Percentiles rank a stretch among this genome's conserved stretches.
phyloP scores from a whole-genome alignment of 2,888 invertebrate species.

The Zygogramma bicolorata region DNA sequence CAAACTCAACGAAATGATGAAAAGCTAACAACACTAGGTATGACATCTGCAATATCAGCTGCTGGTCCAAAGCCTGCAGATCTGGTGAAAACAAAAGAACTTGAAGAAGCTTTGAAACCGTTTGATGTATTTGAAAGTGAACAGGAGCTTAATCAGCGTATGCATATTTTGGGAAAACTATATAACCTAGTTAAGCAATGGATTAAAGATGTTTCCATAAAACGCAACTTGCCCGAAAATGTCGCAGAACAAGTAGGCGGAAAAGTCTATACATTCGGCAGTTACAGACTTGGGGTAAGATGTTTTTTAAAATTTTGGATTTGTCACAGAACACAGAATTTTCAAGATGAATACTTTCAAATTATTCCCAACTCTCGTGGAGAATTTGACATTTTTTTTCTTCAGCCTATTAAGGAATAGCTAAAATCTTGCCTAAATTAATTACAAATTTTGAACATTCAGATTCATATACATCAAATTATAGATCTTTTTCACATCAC shows the following conservation, averaged over 20 bases:
- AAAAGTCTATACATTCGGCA: constrained; percentile 99
- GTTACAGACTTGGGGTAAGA: constrained; percentile 89
- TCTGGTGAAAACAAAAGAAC: constrained; percentile 78
- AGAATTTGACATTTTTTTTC: too few species aligned
- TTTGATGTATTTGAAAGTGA: constrained; percentile 93
- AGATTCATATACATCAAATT: too few species aligned
- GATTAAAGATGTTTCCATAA: constrained; percentile 90
- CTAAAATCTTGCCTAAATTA: too few species aligned
- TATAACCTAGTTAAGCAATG: constrained; percentile 93
- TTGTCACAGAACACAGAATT: too few species aligned
- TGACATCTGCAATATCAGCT: constrained; percentile 94
- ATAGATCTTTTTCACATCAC: too few species aligned
- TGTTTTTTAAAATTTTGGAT: constrained; percentile 1
- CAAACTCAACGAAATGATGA: constrained; percentile 66
- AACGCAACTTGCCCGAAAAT: constrained; percentile 92
- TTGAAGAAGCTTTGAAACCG: constrained; percentile 83
- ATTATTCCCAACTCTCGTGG: too few species aligned
- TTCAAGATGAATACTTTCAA: too few species aligned
- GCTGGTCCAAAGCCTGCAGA: constrained; percentile 87
- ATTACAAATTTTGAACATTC: too few species aligned
- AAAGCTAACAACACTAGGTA: constrained; percentile 80
- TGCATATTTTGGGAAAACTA: constrained; percentile 86
- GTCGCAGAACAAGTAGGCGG: constrained; percentile 94
- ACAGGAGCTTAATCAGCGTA: constrained; percentile 89
- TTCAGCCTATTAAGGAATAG: too few species aligned